Percentiles rank a stretch among this genome's conserved stretches.
Evolutionary conservation across 2,888 invertebrate genomes (phyloP).

Genomic region (Nymphalis urticae): DNA sequence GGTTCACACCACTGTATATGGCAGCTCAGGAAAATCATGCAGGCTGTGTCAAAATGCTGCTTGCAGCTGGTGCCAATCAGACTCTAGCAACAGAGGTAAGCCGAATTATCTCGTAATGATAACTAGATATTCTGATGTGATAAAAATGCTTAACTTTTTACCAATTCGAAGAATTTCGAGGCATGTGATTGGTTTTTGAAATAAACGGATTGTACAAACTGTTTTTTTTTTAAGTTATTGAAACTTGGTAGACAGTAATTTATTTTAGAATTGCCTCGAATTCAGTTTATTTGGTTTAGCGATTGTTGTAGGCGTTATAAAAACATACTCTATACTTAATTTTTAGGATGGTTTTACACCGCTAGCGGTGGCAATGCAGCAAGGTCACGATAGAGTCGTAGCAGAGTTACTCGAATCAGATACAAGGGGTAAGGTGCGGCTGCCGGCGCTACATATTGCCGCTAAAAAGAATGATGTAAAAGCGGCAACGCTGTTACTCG

Average conservation of each 20-base stretch:
- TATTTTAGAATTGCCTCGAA: no score
- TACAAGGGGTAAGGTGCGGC: constrained; percentile 95
- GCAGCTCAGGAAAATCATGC: constrained; percentile 99
- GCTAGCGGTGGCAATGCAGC: constrained; percentile 99
- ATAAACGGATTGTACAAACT: no score
- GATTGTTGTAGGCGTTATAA: no score
- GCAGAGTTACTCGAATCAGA: constrained; percentile 97
- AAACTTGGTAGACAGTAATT: no score
- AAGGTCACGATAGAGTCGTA: constrained; percentile 98
- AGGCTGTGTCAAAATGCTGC: constrained; percentile 93
- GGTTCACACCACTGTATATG: constrained; percentile 99
- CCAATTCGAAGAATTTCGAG: no score
- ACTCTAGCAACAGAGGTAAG: constrained; percentile 95
- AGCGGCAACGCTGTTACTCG: constrained; percentile 94
- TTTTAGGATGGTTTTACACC: constrained; percentile 97
- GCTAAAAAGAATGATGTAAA: constrained; percentile 99
- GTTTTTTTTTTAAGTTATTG: no score
- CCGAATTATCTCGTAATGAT: no score
- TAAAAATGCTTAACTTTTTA: no score
- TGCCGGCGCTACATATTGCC: constrained; percentile 98
- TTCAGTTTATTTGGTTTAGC: no score
- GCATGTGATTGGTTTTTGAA: no score
- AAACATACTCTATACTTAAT: no score
- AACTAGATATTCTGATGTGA: no score
- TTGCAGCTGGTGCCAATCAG: constrained; percentile 97